phyloP scores from a whole-genome alignment of 2,113 vertebrate genomes.

The Eidolon helvum region DNA sequence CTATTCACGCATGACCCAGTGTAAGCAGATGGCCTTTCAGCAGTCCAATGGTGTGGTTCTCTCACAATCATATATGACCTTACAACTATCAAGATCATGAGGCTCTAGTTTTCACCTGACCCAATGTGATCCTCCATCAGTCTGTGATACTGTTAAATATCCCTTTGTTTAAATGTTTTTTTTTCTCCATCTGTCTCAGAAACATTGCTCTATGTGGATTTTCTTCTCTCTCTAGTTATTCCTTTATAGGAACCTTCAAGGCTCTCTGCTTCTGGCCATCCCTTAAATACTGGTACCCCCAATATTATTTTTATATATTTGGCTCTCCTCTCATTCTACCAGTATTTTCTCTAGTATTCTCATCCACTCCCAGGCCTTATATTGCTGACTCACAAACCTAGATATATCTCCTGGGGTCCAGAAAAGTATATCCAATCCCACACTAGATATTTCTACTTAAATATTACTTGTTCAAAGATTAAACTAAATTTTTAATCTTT shows the following conservation, averaged over 20 bases:
- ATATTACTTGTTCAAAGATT: neutral
- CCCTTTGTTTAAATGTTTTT: neutral
- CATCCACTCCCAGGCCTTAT: neutral
- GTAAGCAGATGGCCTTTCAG: rapidly evolving
- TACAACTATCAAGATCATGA: neutral
- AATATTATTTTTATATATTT: neutral
- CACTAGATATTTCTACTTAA: neutral
- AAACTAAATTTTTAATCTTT: neutral
- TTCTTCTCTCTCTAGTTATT: neutral
- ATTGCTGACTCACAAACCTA: neutral
- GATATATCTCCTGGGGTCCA: neutral
- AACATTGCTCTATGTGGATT: neutral
- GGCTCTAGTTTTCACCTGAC: neutral
- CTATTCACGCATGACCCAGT: neutral
- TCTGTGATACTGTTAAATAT: neutral
- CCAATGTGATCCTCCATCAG: neutral
- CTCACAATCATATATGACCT: neutral
- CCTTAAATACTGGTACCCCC: neutral
- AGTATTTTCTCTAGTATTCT: neutral
- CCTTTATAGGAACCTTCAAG: neutral
- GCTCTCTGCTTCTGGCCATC: neutral
- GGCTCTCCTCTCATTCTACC: neutral
- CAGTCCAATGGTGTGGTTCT: neutral
- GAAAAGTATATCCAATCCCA: neutral
- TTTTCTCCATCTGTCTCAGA: neutral